These are phyloP conservation scores for Phoronis australis DNA, from an alignment of 2,888 invertebrate genomes.

Conservation along the genomic window DNA sequence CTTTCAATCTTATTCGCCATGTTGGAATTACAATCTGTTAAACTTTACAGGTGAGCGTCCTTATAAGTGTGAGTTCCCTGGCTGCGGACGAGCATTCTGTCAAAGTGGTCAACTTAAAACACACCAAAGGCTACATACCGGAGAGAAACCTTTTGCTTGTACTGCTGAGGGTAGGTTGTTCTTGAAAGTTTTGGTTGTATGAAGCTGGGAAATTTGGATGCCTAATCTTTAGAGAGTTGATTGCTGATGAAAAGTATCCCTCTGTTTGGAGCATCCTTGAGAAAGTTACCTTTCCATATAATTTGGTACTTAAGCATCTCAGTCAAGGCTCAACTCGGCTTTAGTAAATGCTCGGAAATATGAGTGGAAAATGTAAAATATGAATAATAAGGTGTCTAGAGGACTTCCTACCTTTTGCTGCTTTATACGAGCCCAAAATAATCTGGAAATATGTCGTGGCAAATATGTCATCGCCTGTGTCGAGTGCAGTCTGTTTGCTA, in stretches of 20 bases:
- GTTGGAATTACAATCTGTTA: background rate
- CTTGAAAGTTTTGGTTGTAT: constrained; percentile 16
- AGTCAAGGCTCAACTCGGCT: too few relatives aligned
- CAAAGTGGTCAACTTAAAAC: constrained; percentile 75
- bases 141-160: constrained; percentile 71
- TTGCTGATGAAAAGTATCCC: background rate
- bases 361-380: too few relatives aligned
- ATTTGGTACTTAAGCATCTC: too few relatives aligned
- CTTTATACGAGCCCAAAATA: too few relatives aligned
- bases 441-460: too few relatives aligned
- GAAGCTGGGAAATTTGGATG: background rate
- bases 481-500: too few relatives aligned
- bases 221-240: background rate
- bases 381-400: too few relatives aligned
- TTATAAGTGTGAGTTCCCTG: constrained; percentile 68
- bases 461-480: too few relatives aligned
- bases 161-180: constrained; percentile 30
- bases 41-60: constrained; percentile 64
- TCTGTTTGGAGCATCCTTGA: background rate
- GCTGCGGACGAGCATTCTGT: constrained; percentile 67
- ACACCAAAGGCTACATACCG: constrained; percentile 71
- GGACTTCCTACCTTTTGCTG: too few relatives aligned
- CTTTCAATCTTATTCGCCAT: too few relatives aligned
- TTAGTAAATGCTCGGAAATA: too few relatives aligned
- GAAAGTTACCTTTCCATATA: too few relatives aligned